Percentiles rank a stretch among this genome's conserved stretches.
Evolutionary conservation across 1,140 invertebrate species (phyloP).

Genomic region (Trachelipus rathkii): DNA sequence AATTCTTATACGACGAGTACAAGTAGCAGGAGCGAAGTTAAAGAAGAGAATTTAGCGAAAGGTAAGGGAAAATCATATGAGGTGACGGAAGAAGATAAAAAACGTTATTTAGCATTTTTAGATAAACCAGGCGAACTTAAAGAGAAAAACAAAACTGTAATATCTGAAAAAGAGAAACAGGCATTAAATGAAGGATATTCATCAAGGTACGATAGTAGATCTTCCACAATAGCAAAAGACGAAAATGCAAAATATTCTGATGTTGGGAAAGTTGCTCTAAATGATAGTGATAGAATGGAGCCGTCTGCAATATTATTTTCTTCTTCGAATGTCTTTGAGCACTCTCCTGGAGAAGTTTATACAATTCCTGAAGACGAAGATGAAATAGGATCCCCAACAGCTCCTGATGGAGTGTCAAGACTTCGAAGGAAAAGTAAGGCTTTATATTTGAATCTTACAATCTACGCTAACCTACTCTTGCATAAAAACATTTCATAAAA

Average conservation of each 20-base stretch:
- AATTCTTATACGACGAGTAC: not conserved
- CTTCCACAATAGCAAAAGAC: not conserved
- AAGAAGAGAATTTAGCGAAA: conserved; percentile 23
- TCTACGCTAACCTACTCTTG: conserved; percentile 3
- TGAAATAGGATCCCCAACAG: conserved; percentile 55
- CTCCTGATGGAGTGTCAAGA: conserved; percentile 53
- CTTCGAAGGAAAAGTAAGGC: conserved; percentile 45
- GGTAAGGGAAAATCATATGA: conserved; percentile 12
- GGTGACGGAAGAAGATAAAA: conserved; percentile 24
- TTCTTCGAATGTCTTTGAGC: conserved; percentile 51
- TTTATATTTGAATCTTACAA: conserved; percentile 6
- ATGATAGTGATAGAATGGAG: conserved; percentile 42
- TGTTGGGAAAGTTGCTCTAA: conserved; percentile 40
- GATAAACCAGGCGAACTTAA: conserved; percentile 16
- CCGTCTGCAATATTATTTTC: conserved; percentile 35
- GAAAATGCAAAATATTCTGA: conserved; percentile 39
- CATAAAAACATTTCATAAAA: not conserved
- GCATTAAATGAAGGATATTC: conserved; percentile 17
- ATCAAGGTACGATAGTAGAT: not conserved
- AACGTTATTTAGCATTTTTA: conserved; percentile 26
- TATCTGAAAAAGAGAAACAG: conserved; percentile 16
- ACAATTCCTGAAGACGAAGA: conserved; percentile 58
- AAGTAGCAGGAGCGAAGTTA: not conserved
- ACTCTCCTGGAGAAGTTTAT: conserved; percentile 56
- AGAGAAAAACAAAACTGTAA: conserved; percentile 17